Evolutionary conservation across 1,140 invertebrate species (phyloP).

Genomic region (Drosophila miranda): DNA sequence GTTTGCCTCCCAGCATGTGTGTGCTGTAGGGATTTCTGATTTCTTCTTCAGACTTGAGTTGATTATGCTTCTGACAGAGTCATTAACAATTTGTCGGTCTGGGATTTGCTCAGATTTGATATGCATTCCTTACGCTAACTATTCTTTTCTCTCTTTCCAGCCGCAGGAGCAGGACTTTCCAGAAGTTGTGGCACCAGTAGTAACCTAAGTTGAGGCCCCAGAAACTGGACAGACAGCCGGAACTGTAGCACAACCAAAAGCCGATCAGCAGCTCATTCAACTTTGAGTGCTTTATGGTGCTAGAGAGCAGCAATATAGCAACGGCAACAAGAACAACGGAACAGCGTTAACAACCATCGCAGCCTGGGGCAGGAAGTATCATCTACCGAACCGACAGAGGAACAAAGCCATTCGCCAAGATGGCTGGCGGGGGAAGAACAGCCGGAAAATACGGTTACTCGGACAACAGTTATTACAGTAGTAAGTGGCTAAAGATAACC

Average conservation of each 20-base stretch:
- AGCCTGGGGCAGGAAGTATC: slow-evolving; percentile 46
- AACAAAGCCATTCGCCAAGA: slow-evolving; percentile 67
- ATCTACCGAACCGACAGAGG: slow-evolving; percentile 27
- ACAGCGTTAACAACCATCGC: slow-evolving; percentile 16
- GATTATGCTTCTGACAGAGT: slow-evolving; percentile 55
- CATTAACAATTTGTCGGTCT: slow-evolving; percentile 50
- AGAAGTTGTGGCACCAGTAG: slow-evolving; percentile 2
- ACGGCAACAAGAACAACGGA: slow-evolving; percentile 9
- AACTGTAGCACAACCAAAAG: slow-evolving; percentile 33
- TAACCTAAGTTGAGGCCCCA: background rate
- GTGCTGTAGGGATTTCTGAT: slow-evolving; percentile 29
- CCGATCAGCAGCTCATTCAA: slow-evolving; percentile 34
- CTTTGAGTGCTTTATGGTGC: slow-evolving; percentile 49
- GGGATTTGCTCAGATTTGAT: slow-evolving; percentile 52
- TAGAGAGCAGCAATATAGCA: slow-evolving; percentile 19
- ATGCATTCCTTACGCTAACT: slow-evolving; percentile 17
- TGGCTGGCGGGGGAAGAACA: slow-evolving; percentile 77
- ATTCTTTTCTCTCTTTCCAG: slow-evolving; percentile 5
- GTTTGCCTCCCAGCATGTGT: slow-evolving; percentile 6
- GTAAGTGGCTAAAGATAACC: slow-evolving; percentile 55
- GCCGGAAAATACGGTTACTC: slow-evolving; percentile 81
- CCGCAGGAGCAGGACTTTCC: slow-evolving; percentile 7
- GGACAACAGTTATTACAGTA: slow-evolving; percentile 79
- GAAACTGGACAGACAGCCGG: background rate
- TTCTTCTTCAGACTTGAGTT: slow-evolving; percentile 38